Conservation (phyloP, 1,140 invertebrate species). For the Neodiprion lecontei region DNA sequence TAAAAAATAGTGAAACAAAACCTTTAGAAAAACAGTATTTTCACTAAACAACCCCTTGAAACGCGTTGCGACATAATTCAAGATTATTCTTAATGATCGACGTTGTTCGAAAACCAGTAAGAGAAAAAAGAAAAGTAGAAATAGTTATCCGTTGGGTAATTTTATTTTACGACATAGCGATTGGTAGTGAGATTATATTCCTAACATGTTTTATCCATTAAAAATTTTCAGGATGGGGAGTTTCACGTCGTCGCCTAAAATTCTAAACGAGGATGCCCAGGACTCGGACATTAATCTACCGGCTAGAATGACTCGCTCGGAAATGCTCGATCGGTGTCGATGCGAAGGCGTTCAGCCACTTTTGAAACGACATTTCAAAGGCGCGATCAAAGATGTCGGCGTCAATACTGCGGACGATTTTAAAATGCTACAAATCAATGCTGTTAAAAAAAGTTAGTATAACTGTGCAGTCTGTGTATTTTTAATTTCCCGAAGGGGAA, state of each 20-base stretch:
- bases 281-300: conserved; percentile 68
- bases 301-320: conserved; percentile 57
- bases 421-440: conserved; percentile 56
- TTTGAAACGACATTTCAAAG: conserved; percentile 55
- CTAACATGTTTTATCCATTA: not conserved
- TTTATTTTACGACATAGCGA: no score
- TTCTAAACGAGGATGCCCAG: conserved; percentile 70
- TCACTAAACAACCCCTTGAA: no score
- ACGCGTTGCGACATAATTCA: no score
- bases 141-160: no score
- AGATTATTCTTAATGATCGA: no score
- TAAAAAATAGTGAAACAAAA: no score
- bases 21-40: no score
- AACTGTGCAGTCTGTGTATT: not conserved
- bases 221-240: conserved; percentile 73
- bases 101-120: no score
- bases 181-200: no score
- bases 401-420: conserved; percentile 50
- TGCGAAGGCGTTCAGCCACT: conserved; percentile 54
- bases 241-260: conserved; percentile 73
- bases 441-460: conserved; percentile 53
- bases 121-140: no score
- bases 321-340: conserved; percentile 64
- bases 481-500: no score
- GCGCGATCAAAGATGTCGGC: conserved; percentile 21